phyloP scores from a whole-genome alignment of 1,140 invertebrate genomes.

The Meloidogyne chitwoodi region DNA sequence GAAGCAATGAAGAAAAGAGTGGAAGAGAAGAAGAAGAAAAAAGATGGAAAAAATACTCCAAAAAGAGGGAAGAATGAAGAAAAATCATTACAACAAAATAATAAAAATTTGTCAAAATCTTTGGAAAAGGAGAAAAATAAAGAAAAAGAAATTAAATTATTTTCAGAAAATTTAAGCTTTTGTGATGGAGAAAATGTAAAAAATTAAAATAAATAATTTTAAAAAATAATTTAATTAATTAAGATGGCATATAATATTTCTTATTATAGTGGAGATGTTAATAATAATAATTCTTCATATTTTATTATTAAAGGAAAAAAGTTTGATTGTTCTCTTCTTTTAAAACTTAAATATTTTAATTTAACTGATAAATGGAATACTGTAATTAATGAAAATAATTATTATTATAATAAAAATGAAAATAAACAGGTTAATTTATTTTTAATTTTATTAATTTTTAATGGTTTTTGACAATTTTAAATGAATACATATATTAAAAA shows the following conservation, averaged over 20 bases:
- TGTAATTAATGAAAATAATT: background rate
- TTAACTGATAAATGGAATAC: background rate
- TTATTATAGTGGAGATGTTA: background rate
- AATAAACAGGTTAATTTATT: background rate
- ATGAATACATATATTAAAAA: too few species aligned
- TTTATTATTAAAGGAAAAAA: background rate
- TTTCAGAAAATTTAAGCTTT: background rate
- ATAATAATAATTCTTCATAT: background rate
- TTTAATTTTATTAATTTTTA: too few species aligned
- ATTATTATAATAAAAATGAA: background rate
- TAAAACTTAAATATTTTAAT: background rate
- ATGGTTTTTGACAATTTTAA: too few species aligned
- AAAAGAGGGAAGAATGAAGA: background rate
- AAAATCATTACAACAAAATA: too few species aligned
- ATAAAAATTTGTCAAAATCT: too few species aligned
- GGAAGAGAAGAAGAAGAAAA: background rate
- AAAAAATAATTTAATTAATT: background rate
- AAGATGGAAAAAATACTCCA: background rate
- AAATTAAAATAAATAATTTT: background rate
- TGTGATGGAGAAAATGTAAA: background rate
- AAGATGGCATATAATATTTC: background rate
- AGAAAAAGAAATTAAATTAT: background rate
- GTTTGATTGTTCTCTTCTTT: background rate
- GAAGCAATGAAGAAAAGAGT: background rate
- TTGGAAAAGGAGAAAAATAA: background rate